Base-by-base conservation (phyloP, 2,113 vertebrate species). In the Campylomormyrus tamandua region DNA sequence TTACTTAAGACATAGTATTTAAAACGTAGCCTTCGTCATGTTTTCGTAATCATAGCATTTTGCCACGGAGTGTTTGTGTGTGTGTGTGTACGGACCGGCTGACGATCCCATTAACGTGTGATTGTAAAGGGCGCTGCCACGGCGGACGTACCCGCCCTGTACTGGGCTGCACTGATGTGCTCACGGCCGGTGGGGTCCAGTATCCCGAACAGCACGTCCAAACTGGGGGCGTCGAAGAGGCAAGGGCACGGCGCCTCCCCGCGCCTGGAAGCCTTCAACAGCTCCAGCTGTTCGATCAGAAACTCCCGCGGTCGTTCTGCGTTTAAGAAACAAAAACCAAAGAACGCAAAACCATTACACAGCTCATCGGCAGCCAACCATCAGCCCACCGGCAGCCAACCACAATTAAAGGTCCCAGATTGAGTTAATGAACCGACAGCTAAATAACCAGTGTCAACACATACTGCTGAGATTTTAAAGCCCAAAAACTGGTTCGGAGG, bases 291-390 rank as follows among this genome's bases (percentile, higher is more conserved):
- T 39, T 94, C 91, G 2, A 96, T 89, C 0, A 96, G 92, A 90
- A 96, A 96, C 91, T 94, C 92, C 50, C 74, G 90, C 58, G 95
- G 95, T 21, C 93, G 92, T 13, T 95, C 96, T 96, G 89, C 56
- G 90, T 10, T 2, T 70, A 70, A 31, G n/a, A 86, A 7, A n/a
- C 15, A 66, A 56, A n/a, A n/a, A 35, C 2, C 21, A 90, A 42
- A 21, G 31, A 27, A 80, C 15, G 31, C 3, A 56, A 58, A 39
- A 3, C 11, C 15, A 42, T 17, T 19, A 9, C 4, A 80, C 31
- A 39, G 1, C 35, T 35, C 74, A n/a, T 13, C 35, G 15, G 74
- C 15, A 77, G 31, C 35, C 35, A 4, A 17, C n/a, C 35, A 39
- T 39, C 27, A 39, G 0, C 35, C 74, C 74, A n/a, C 31, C 35